Evolutionary conservation across 2,888 invertebrate genomes (phyloP).

Genomic region (Macaria notata): DNA sequence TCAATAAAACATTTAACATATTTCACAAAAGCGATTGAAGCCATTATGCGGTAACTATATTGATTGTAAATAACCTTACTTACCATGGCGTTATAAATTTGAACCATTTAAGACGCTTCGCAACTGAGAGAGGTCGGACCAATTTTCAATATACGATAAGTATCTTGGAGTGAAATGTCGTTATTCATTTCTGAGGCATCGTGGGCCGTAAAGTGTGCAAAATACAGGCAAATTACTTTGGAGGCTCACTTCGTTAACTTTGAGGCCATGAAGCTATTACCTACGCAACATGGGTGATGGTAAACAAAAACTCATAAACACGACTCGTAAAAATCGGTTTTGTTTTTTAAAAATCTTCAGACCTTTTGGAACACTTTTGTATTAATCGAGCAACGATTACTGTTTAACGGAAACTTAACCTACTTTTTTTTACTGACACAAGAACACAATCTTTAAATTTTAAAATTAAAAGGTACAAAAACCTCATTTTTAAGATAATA

Average conservation of each 20-base stretch:
- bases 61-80: slow-evolving; percentile 13
- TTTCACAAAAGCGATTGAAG: slow-evolving; percentile 1
- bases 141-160: slow-evolving; percentile 32
- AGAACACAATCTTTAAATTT: no score
- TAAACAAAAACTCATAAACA: slow-evolving; percentile 35
- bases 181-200: slow-evolving; percentile 30
- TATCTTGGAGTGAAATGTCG: slow-evolving; percentile 32
- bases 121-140: slow-evolving; percentile 20
- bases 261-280: slow-evolving; percentile 34
- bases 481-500: no score
- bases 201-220: slow-evolving; percentile 32
- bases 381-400: slow-evolving; percentile 3
- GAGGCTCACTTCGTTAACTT: slow-evolving; percentile 33
- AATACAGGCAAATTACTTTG: slow-evolving; percentile 34
- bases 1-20: neutral
- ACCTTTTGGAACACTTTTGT: slow-evolving; percentile 12
- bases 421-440: neutral
- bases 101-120: slow-evolving; percentile 18
- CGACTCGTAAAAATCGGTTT: slow-evolving; percentile 28
- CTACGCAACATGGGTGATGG: slow-evolving; percentile 29
- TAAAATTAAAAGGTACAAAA: no score
- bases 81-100: slow-evolving; percentile 22
- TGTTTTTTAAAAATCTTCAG: slow-evolving; percentile 21
- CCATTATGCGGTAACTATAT: slow-evolving; percentile 2
- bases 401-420: slow-evolving; percentile 3